Evolutionary conservation across 2,888 invertebrate genomes (phyloP), one percentile per base, ranked within the genome.

Genomic region (Oscheius sp.): DNA sequence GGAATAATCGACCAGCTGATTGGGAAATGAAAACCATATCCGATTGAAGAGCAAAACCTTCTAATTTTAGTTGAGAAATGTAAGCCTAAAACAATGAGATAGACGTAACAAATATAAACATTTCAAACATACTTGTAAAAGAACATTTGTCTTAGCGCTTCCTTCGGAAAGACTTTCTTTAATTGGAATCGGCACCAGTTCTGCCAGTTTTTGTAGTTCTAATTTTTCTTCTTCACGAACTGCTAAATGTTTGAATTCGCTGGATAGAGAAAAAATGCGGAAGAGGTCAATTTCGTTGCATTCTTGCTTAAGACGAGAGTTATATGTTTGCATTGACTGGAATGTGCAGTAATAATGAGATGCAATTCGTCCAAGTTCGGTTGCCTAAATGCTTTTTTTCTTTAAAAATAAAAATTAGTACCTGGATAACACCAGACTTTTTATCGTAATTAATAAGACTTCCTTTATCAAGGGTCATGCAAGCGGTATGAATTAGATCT

Each of bases 1-100:
- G 89, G 90, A 98, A 92, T 52, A 98, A 90, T 55, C 98, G 90
- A 1, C 93, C 92, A 0, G 98, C 98, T 0, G 95, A 96, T 88
- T 99, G 98, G 0, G 97, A 96, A 0, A 98, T 94, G 87, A 94
- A 99, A 3, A 97, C 95, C 97, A 98, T 98, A 87, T 98, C 98
- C 0, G 96, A 93, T 94, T 97, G 96, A 1, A 98, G 89, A 0
- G 97, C 96, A 88, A 99, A 97, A 0, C 98, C 97, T 86, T 99
- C 98, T 66, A 99, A 89, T 88, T 96, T 97, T 79, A 99, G 88
- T 88, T 97, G 96, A 0, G 97, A 98, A 75, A 99, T 97, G 89
- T 96, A 98, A 0, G 97, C 96, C 88, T 98, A 96, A 78, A 68
- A 29, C 8, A 25, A 46, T 20, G 12, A 4, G 23, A 3, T 29